These are phyloP conservation scores for Dasypus novemcinctus DNA, from an alignment of 2,113 vertebrate genomes.

Conservation along the genomic window DNA sequence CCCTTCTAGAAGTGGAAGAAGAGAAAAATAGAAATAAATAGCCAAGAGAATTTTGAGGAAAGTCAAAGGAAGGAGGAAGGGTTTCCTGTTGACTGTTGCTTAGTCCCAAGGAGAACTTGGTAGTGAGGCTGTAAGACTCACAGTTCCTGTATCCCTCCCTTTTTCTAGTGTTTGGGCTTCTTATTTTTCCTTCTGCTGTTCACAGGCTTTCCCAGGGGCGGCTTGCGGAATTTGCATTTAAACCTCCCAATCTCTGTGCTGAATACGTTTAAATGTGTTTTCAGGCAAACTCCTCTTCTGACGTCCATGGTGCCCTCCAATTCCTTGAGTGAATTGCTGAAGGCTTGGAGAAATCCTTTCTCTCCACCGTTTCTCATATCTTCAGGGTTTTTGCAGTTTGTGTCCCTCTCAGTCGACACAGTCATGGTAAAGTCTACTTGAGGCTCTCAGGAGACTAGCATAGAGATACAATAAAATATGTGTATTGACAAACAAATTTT, in stretches of 20 bases:
- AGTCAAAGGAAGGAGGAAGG: not conserved
- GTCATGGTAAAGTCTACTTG: not conserved
- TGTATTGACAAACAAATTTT: not conserved
- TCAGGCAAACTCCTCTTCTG: not conserved
- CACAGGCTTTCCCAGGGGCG: not conserved
- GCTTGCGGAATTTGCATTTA: not conserved
- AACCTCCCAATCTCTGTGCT: not conserved
- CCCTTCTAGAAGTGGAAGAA: not conserved
- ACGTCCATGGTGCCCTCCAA: not conserved
- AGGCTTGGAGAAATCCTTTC: not conserved
- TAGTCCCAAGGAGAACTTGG: not conserved
- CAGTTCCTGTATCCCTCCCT: not conserved
- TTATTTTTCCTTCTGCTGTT: not conserved
- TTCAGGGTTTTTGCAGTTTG: not conserved
- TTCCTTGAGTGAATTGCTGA: not conserved
- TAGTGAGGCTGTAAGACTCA: not conserved
- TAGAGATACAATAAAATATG: not conserved
- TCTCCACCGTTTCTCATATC: not conserved
- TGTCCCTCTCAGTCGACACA: not conserved
- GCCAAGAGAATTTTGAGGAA: not conserved
- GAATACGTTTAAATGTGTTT: not conserved
- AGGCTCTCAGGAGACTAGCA: not conserved
- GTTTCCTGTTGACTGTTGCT: not conserved
- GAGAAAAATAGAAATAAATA: not conserved
- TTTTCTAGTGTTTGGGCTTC: not conserved